Percentiles rank a stretch among this genome's conserved stretches.
Conservation (phyloP, 2,888 invertebrate genomes). For the Ornithoptera priamus region DNA sequence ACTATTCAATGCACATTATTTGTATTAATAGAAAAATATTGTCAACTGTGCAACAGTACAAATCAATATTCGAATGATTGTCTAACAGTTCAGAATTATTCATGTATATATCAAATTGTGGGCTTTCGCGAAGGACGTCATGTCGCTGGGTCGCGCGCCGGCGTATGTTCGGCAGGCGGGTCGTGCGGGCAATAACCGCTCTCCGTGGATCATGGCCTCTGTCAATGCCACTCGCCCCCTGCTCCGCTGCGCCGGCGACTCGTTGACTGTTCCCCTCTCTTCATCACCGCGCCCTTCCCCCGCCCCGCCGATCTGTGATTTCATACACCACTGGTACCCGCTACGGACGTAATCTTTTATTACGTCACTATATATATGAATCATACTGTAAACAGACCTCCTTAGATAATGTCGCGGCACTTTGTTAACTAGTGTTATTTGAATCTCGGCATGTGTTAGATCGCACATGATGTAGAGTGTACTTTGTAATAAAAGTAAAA, state of each 20-base stretch:
- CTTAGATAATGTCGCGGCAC: slow-evolving; percentile 26
- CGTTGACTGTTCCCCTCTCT: slow-evolving; percentile 30
- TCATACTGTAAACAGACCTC: slow-evolving; percentile 44
- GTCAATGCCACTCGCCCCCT: slow-evolving; percentile 63
- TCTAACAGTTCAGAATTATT: neutral
- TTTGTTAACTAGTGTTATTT: slow-evolving; percentile 2
- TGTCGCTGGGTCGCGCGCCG: slow-evolving; percentile 19
- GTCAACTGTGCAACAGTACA: neutral
- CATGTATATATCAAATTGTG: slow-evolving; percentile 19
- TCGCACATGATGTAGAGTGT: neutral
- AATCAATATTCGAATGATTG: neutral
- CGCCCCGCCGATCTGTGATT: slow-evolving; percentile 29
- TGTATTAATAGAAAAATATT: neutral
- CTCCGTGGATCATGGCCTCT: slow-evolving; percentile 68
- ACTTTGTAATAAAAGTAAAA: too few species aligned
- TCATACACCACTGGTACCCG: slow-evolving; percentile 30
- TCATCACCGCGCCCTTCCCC: slow-evolving; percentile 34
- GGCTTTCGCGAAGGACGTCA: slow-evolving; percentile 49
- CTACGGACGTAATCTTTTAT: slow-evolving; percentile 50
- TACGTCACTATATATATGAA: slow-evolving; percentile 43
- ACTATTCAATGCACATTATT: neutral
- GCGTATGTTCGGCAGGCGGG: slow-evolving; percentile 39
- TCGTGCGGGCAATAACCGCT: slow-evolving; percentile 71
- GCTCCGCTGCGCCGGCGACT: slow-evolving; percentile 38
- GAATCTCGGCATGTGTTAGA: neutral